phyloP scores from a whole-genome alignment of 2,888 invertebrate species.

The Parnassius mnemosyne region DNA sequence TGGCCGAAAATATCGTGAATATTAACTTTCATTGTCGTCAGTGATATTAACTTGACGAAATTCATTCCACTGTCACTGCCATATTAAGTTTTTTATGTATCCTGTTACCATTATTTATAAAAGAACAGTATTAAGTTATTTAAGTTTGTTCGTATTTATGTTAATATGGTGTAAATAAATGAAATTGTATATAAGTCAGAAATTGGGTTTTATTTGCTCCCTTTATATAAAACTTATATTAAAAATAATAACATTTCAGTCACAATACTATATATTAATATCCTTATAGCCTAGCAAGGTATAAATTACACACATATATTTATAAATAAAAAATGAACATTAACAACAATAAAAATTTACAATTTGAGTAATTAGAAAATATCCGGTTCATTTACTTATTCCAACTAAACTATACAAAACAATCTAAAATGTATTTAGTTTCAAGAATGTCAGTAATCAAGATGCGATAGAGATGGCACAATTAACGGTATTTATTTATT shows the following conservation, averaged over 20 bases:
- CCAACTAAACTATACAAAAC: too few species aligned
- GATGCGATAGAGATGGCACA: too few species aligned
- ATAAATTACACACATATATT: neutral
- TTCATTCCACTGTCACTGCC: neutral
- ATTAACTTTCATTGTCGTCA: too few species aligned
- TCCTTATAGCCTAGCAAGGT: neutral
- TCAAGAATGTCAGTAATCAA: too few species aligned
- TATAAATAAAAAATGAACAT: neutral
- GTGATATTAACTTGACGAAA: neutral
- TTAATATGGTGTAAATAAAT: conserved; percentile 20
- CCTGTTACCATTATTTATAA: conserved; percentile 14
- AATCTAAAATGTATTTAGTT: too few species aligned
- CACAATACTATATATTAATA: neutral
- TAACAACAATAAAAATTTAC: too few species aligned
- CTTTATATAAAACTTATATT: neutral
- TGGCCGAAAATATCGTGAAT: too few species aligned
- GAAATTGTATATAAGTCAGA: conserved; percentile 16
- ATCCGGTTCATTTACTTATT: too few species aligned
- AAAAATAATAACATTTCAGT: neutral
- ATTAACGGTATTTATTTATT: too few species aligned
- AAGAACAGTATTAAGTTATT: conserved; percentile 19
- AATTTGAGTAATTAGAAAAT: too few species aligned
- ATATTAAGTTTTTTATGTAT: neutral
- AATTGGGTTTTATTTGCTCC: neutral
- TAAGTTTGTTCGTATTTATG: conserved; percentile 17